phyloP scores from a whole-genome alignment of 2,113 vertebrate genomes.

The Entomyzon cyanotis region DNA sequence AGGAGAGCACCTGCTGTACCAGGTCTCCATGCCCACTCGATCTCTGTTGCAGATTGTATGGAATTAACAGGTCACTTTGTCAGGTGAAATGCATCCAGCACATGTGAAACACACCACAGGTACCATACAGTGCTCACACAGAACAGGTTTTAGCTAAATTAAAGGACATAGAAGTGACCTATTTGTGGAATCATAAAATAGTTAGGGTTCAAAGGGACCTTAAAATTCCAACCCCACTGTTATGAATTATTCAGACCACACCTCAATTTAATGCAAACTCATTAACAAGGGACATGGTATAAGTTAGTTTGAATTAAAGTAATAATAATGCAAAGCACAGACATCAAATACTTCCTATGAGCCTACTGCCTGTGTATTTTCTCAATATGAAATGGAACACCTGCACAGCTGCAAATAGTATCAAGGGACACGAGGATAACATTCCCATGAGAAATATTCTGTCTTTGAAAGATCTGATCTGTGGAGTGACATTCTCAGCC shows the following conservation, averaged over 20 bases:
- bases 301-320: neutral
- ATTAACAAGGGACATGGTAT: neutral
- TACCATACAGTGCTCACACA: neutral
- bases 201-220: neutral
- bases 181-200: neutral
- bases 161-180: neutral
- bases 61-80: neutral
- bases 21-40: neutral
- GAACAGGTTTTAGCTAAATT: neutral
- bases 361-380: neutral
- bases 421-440: neutral
- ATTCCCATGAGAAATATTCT: neutral
- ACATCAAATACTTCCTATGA: neutral
- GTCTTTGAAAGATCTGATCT: neutral
- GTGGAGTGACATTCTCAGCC: neutral
- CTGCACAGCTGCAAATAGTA: neutral
- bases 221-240: neutral
- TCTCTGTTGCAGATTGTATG: accelerated
- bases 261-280: neutral
- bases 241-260: neutral
- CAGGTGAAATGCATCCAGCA: neutral
- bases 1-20: neutral
- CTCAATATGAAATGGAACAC: neutral
- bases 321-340: neutral
- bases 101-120: neutral